phyloP scores from a whole-genome alignment of 2,113 vertebrate genomes.

The Lophius piscatorius region DNA sequence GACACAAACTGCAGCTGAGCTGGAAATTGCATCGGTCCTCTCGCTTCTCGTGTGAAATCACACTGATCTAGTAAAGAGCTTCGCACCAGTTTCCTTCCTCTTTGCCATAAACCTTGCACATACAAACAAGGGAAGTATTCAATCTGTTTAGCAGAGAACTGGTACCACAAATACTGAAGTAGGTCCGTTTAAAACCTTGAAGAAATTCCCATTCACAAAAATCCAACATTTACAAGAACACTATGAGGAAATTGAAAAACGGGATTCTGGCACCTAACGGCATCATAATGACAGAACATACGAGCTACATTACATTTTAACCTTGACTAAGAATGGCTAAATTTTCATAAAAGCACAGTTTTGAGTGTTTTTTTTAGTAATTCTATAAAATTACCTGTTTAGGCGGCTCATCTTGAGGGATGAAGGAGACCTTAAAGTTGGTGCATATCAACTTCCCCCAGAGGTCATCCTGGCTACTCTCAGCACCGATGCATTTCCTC shows the following conservation, averaged over 20 bases:
- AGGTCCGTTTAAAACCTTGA: background rate
- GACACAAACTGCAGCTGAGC: slow-evolving; percentile 36
- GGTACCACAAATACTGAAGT: background rate
- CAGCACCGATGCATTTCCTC: slow-evolving; percentile 92
- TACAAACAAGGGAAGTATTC: slow-evolving; percentile 20
- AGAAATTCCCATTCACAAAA: too few species aligned
- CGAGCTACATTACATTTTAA: background rate
- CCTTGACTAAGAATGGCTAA: background rate
- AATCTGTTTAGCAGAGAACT: background rate
- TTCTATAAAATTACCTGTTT: slow-evolving; percentile 79
- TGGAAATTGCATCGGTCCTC: slow-evolving; percentile 61
- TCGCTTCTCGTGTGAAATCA: slow-evolving; percentile 63
- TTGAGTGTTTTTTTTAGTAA: background rate
- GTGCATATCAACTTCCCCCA: slow-evolving; percentile 98
- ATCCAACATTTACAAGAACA: background rate
- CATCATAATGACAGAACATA: background rate
- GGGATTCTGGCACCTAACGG: background rate
- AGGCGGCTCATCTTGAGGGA: slow-evolving; percentile 87
- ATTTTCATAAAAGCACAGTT: background rate
- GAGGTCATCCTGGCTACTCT: slow-evolving; percentile 91
- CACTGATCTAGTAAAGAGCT: slow-evolving; percentile 51
- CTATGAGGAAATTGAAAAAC: background rate
- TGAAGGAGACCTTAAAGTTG: slow-evolving; percentile 98
- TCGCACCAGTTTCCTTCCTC: slow-evolving; percentile 57
- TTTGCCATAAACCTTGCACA: slow-evolving; percentile 33